Conservation (phyloP, 1,140 invertebrate genomes). For the Trichoplusia ni region DNA sequence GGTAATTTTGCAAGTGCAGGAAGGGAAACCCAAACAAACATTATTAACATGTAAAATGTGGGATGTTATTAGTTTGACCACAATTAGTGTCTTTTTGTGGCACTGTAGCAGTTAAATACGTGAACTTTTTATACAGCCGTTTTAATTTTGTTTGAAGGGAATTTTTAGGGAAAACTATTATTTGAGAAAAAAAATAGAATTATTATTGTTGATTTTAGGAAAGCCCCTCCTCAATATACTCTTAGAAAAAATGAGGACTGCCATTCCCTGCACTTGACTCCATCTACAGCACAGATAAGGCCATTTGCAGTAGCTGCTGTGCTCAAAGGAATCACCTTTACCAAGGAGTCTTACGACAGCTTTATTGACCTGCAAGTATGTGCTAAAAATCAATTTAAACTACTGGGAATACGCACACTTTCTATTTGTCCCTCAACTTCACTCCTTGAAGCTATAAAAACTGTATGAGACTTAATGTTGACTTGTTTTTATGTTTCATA, state of each 20-base stretch:
- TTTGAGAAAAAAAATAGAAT: not conserved
- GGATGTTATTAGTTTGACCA: no score
- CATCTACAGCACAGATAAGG: slow-evolving; percentile 88
- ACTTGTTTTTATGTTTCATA: no score
- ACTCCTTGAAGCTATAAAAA: no score
- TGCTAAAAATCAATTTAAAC: not conserved
- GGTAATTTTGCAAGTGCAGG: no score
- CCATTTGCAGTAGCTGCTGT: slow-evolving; percentile 96
- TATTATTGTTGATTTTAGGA: slow-evolving; percentile 79
- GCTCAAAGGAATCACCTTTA: slow-evolving; percentile 92
- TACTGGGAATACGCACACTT: no score
- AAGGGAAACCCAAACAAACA: no score
- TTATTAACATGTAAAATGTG: no score
- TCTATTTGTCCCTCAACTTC: no score
- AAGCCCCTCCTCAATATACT: slow-evolving; percentile 84
- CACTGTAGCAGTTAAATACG: no score
- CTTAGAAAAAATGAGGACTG: slow-evolving; percentile 82
- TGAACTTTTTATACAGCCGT: no score
- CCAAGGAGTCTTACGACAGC: slow-evolving; percentile 90
- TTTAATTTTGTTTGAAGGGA: not conserved
- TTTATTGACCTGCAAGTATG: slow-evolving; percentile 94
- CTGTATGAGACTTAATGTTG: no score
- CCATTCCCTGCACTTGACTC: slow-evolving; percentile 86
- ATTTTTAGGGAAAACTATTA: not conserved
- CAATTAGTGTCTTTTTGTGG: no score